Evolutionary conservation across 2,888 invertebrate genomes (phyloP).

Genomic region (Heteromyza rotundicornis): DNA sequence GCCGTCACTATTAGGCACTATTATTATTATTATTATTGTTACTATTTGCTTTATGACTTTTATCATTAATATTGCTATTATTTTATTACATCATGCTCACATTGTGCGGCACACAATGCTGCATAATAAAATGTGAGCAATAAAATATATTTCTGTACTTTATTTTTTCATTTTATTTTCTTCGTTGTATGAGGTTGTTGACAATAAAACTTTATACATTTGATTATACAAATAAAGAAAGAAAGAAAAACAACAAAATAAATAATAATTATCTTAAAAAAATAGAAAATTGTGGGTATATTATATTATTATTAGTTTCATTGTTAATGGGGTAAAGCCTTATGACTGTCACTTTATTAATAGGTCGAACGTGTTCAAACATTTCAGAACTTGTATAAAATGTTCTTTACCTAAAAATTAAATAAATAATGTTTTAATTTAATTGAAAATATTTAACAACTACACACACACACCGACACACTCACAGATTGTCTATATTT

Average conservation of each 20-base stretch:
- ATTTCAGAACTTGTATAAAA: not conserved
- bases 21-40: not conserved
- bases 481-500: too few relatives aligned
- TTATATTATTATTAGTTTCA: not conserved
- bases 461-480: too few relatives aligned
- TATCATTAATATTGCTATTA: not conserved
- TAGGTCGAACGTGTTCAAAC: constrained; percentile 4
- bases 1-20: not conserved
- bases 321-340: too few relatives aligned
- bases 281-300: too few relatives aligned
- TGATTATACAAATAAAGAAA: too few relatives aligned
- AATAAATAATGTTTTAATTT: too few relatives aligned
- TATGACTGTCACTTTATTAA: not conserved
- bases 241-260: too few relatives aligned
- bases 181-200: not conserved
- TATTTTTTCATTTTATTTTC: not conserved
- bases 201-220: not conserved
- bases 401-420: not conserved
- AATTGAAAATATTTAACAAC: too few relatives aligned
- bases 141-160: not conserved
- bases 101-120: not conserved
- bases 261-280: not conserved
- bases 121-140: not conserved
- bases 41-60: not conserved
- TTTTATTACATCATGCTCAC: not conserved